phyloP scores from a whole-genome alignment of 2,113 vertebrate genomes.

The Manacus vitellinus region DNA sequence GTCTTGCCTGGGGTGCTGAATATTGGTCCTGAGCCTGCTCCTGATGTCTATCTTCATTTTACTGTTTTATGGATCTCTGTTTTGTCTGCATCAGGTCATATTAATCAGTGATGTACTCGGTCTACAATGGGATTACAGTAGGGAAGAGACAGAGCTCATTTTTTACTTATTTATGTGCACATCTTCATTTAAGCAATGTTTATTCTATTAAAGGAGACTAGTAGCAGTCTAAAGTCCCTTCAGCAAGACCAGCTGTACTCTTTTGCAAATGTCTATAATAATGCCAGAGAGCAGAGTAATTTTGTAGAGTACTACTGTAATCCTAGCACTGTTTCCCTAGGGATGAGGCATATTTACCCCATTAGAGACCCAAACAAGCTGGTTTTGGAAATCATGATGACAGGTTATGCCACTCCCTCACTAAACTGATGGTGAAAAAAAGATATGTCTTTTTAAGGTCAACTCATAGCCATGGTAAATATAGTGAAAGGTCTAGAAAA shows the following conservation, averaged over 20 bases:
- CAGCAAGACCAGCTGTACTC: background rate
- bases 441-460: background rate
- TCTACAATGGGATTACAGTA: accelerated
- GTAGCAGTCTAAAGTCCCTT: background rate
- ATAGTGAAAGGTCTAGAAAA: background rate
- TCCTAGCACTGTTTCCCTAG: background rate
- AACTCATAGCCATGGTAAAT: background rate
- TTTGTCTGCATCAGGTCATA: background rate
- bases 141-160: background rate
- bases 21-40: background rate
- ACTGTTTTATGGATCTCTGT: background rate
- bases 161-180: background rate
- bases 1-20: background rate
- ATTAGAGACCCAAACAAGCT: background rate
- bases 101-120: background rate
- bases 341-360: background rate
- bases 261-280: background rate
- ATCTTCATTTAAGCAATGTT: background rate
- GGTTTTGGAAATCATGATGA: background rate
- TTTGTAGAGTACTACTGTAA: background rate
- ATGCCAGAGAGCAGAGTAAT: background rate
- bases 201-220: background rate
- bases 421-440: background rate
- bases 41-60: background rate
- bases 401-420: background rate